A percentile compares a stretch with the other conserved stretches of the same genome.
phyloP scores from a whole-genome alignment of 1,140 invertebrate species.

The Drosophila repletoides region DNA sequence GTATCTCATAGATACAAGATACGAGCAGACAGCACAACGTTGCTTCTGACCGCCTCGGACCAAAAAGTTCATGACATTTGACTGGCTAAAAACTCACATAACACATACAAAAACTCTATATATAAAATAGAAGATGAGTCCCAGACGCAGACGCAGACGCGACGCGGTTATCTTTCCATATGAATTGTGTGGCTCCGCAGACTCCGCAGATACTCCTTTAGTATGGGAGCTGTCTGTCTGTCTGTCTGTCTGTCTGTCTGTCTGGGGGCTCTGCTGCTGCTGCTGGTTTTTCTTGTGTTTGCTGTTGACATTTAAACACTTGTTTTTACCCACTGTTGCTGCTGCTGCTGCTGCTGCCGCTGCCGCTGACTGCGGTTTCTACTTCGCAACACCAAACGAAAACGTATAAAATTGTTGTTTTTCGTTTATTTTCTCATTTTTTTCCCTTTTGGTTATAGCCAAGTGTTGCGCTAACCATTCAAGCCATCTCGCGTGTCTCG shows the following conservation, averaged over 20 bases:
- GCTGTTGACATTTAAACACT: constrained; percentile 78
- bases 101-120: background rate
- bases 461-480: constrained; percentile 67
- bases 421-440: constrained; percentile 1
- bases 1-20: constrained; percentile 66
- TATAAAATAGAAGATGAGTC: constrained; percentile 61
- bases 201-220: constrained; percentile 44
- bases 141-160: constrained; percentile 39
- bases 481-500: background rate
- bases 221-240: constrained; percentile 40
- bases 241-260: constrained; percentile 38
- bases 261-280: constrained; percentile 24
- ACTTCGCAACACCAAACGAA: constrained; percentile 48
- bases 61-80: constrained; percentile 77
- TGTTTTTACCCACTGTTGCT: constrained; percentile 53
- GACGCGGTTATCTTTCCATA: constrained; percentile 55
- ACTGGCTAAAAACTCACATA: constrained; percentile 17
- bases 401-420: constrained; percentile 47
- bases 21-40: constrained; percentile 35
- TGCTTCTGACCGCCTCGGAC: constrained; percentile 42
- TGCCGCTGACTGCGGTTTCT: constrained; percentile 52
- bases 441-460: constrained; percentile 50
- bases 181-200: constrained; percentile 46
- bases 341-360: constrained; percentile 5
- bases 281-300: constrained; percentile 61